A percentile compares a stretch with the other conserved stretches of the same genome.
Conservation (phyloP, 1,140 invertebrate species). For the Zelostemma sp. region DNA sequence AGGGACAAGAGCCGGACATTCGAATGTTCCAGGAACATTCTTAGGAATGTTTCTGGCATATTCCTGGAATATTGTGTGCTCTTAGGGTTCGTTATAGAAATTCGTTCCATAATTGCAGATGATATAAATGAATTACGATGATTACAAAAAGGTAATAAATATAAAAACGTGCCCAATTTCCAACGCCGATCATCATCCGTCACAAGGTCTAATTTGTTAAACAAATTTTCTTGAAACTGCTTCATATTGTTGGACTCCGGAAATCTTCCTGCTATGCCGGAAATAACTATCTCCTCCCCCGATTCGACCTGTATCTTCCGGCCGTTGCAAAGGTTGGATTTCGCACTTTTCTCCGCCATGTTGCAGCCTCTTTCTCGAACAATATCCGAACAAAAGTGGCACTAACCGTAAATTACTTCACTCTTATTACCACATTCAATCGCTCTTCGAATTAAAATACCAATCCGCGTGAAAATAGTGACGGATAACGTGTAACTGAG, state of each 20-base stretch:
- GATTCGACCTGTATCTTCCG: constrained; percentile 46
- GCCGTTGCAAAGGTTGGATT: constrained; percentile 1
- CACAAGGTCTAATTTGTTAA: constrained; percentile 82
- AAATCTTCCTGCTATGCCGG: constrained; percentile 86
- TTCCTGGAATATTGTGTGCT: too few relatives aligned
- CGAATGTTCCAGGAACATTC: too few relatives aligned
- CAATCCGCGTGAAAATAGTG: constrained; percentile 11
- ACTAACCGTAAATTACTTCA: constrained; percentile 28
- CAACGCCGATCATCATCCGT: constrained; percentile 83
- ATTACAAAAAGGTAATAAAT: too few relatives aligned
- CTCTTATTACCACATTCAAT: constrained; percentile 39
- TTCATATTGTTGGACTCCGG: constrained; percentile 86
- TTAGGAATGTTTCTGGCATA: too few relatives aligned
- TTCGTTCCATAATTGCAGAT: too few relatives aligned
- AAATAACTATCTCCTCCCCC: constrained; percentile 87
- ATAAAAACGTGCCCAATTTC: constrained; percentile 75
- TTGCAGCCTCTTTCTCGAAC: constrained; percentile 8
- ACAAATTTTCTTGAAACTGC: constrained; percentile 84
- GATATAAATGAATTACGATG: too few relatives aligned
- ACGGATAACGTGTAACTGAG: constrained; percentile 23
- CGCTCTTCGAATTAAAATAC: constrained; percentile 6
- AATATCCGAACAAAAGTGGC: constrained; percentile 28
- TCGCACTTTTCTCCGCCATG: constrained; percentile 19
- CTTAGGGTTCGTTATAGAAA: too few relatives aligned
- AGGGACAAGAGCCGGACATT: too few relatives aligned